A percentile compares a stretch with the other conserved stretches of the same genome.
phyloP scores from a whole-genome alignment of 2,888 invertebrate species.

The Pteria penguin region DNA sequence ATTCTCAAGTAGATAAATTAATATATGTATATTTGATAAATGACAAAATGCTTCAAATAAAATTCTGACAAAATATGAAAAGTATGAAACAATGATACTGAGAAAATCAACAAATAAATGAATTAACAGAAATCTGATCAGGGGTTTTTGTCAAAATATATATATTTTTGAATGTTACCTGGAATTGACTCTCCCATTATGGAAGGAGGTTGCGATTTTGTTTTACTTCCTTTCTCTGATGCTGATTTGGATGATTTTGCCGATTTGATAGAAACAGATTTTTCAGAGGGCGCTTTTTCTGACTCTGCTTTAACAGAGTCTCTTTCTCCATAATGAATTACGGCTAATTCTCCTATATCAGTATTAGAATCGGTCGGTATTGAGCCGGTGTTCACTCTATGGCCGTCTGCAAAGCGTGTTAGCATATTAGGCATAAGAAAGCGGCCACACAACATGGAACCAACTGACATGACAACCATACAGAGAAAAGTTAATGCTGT shows the following conservation, averaged over 20 bases:
- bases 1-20: too few relatives aligned
- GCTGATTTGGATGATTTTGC: constrained; percentile 54
- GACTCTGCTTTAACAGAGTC: constrained; percentile 43
- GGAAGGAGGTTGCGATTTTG: constrained; percentile 49
- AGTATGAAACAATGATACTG: too few relatives aligned
- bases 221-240: constrained; percentile 35
- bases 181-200: constrained; percentile 47
- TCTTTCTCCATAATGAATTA: constrained; percentile 61
- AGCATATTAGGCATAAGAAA: neutral
- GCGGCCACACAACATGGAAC: neutral
- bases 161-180: too few relatives aligned
- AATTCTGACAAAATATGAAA: too few relatives aligned
- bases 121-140: too few relatives aligned
- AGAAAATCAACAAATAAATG: too few relatives aligned
- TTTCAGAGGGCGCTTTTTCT: constrained; percentile 46
- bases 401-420: constrained; percentile 51
- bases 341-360: constrained; percentile 65
- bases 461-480: constrained; percentile 8
- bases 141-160: too few relatives aligned
- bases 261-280: constrained; percentile 26
- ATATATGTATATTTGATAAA: too few relatives aligned
- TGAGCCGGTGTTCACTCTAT: constrained; percentile 54
- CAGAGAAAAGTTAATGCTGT: too few relatives aligned
- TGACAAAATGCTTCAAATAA: too few relatives aligned
- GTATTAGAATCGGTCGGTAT: constrained; percentile 65